phyloP scores from a whole-genome alignment of 2,888 invertebrate genomes.

The Busseola fusca region DNA sequence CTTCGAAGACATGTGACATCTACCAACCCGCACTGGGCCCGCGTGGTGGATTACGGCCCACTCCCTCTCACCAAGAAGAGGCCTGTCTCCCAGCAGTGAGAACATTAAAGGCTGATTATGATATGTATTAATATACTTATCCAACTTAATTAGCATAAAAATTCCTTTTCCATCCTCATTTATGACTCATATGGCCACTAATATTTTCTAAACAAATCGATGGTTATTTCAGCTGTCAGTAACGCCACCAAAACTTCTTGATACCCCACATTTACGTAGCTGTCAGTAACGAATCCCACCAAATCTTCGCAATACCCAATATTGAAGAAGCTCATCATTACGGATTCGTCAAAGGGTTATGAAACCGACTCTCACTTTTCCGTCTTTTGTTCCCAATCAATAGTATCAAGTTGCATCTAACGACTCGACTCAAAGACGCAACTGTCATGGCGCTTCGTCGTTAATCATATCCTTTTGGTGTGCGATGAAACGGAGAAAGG shows the following conservation, averaged over 20 bases:
- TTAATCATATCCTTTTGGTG: constrained; percentile 76
- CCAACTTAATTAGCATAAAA: neutral
- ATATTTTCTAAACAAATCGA: constrained; percentile 7
- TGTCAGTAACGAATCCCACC: neutral
- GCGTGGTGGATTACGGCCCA: too few relatives aligned
- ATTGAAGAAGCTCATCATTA: constrained; percentile 23
- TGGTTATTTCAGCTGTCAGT: too few relatives aligned
- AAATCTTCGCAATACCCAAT: constrained; percentile 11
- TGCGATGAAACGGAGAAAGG: constrained; percentile 32
- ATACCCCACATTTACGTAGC: constrained; percentile 13
- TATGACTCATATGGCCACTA: neutral
- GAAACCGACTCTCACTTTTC: constrained; percentile 46
- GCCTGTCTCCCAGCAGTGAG: too few relatives aligned
- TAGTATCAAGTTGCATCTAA: constrained; percentile 76
- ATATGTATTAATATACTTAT: too few relatives aligned
- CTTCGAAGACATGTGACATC: too few relatives aligned
- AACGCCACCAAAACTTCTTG: neutral
- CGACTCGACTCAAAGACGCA: constrained; percentile 66
- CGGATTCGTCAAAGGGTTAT: constrained; percentile 45
- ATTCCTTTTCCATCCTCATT: neutral
- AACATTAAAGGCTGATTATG: too few relatives aligned
- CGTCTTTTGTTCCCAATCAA: constrained; percentile 71
- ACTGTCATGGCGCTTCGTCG: constrained; percentile 75
- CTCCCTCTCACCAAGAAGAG: too few relatives aligned
- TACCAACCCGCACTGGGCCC: too few relatives aligned